Evolutionary conservation across 2,888 invertebrate genomes (phyloP).

Genomic region (Exephanes ischioxanthus): DNA sequence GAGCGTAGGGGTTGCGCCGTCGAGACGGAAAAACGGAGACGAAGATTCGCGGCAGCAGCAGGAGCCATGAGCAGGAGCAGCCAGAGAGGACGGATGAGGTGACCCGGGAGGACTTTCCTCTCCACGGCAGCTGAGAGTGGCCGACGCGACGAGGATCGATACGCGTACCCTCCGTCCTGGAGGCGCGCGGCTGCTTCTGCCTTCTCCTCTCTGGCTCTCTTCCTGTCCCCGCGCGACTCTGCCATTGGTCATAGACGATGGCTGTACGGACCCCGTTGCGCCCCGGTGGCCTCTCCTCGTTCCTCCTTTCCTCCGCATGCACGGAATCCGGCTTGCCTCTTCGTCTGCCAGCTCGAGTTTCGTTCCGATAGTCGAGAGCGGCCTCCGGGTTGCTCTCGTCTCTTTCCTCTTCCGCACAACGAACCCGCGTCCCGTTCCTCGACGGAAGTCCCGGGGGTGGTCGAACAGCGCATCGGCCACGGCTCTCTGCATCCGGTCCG

Average conservation of each 20-base stretch:
- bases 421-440: neutral
- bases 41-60: conserved; percentile 72
- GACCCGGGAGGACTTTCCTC: conserved; percentile 77
- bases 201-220: conserved; percentile 41
- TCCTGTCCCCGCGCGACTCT: conserved; percentile 77
- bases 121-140: conserved; percentile 66
- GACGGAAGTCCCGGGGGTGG: neutral
- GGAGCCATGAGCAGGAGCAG: conserved; percentile 55
- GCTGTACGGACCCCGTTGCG: conserved; percentile 78
- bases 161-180: conserved; percentile 58
- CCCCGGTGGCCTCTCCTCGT: conserved; percentile 58
- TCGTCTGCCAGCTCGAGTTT: conserved; percentile 32
- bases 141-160: conserved; percentile 64
- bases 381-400: conserved; percentile 50
- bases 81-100: conserved; percentile 79
- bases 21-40: conserved; percentile 74
- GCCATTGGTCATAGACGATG: conserved; percentile 84
- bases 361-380: conserved; percentile 53
- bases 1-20: conserved; percentile 59
- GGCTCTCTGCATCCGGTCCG: conserved; percentile 31
- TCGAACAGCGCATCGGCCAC: conserved; percentile 8
- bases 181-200: conserved; percentile 66
- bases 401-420: conserved; percentile 57
- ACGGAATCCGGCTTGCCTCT: conserved; percentile 40
- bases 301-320: conserved; percentile 51